Base-by-base conservation (phyloP, 2,113 vertebrate species). In the Chloropsis hardwickii region DNA sequence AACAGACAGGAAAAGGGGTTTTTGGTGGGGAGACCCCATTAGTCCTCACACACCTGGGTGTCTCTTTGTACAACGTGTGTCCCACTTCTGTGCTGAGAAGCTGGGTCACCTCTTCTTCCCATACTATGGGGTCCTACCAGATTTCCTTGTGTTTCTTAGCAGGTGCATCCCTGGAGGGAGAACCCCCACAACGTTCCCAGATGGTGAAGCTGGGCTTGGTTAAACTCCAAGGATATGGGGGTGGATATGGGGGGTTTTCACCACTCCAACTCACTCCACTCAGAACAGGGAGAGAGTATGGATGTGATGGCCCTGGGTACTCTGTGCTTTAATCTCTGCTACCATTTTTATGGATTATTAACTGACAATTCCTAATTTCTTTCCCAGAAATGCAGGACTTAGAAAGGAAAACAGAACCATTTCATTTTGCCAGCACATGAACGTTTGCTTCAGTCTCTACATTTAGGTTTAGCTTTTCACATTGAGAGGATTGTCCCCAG, bases 1-100 rank as follows among this genome's bases (percentile, higher is more conserved):
- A 97, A 96, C 95, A 65, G 95, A 96, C 95, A 96, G 96, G 93
- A 96, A 95, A 51, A 78, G 18, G 48, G 90, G 27, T 31, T 90
- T 71, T 60, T 66, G 40, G 18, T 42, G 64, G 18, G 50, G 53
- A 85, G 70, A 80, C 35, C 33, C 65, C 27, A 3, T 44, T 61
- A 73, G 56, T 66, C 76, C 79, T 44, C 22, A 20, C 56, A 51
- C 51, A 72, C 17, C 61, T 23, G 29, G 0, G 16, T 23, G 24
- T 20, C n/a, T 42, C 53, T 42, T 17, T 29, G 8, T 15, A 7
- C 29, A 65, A 27, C 0, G 0, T 8, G 48, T 21, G 70, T 14
- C 39, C 18, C 54, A 20, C 16, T 39, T 17, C 6, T 8, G 4
- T 0, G 42, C 62, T 95, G 94, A 1, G 87, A 95, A 90, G 47